Evolutionary conservation across 2,888 invertebrate genomes (phyloP).

Genomic region (Pocota personata): DNA sequence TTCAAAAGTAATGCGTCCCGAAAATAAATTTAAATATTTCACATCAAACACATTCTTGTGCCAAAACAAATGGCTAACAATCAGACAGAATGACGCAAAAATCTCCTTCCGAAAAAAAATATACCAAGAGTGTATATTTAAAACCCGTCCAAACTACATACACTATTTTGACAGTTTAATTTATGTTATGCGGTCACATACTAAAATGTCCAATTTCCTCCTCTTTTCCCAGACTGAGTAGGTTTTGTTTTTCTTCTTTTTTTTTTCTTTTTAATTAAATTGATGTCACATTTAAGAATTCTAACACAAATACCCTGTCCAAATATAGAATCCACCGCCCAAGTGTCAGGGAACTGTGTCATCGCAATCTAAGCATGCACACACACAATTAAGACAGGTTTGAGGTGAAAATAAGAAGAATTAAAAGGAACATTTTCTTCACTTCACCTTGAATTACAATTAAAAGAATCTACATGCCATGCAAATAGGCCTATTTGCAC

Average conservation of each 20-base stretch:
- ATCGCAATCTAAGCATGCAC: constrained; percentile 17
- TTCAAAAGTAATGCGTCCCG: background rate
- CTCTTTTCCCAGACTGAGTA: background rate
- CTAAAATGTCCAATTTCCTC: constrained; percentile 34
- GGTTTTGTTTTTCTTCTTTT: background rate
- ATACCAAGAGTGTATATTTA: constrained; percentile 19
- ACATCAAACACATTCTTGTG: constrained; percentile 56
- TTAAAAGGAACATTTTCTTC: constrained; percentile 36
- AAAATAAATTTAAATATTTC: constrained; percentile 20
- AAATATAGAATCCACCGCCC: constrained; percentile 28
- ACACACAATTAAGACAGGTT: constrained; percentile 44
- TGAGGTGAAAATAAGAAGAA: constrained; percentile 26
- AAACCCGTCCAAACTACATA: constrained; percentile 19
- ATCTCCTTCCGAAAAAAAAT: constrained; percentile 13
- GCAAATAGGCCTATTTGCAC: constrained; percentile 72
- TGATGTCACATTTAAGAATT: background rate
- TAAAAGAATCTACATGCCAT: constrained; percentile 60
- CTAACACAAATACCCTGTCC: constrained; percentile 19
- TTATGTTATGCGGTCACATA: constrained; percentile 35
- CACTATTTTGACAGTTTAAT: constrained; percentile 56
- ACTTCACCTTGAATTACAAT: constrained; percentile 73
- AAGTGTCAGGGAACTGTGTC: constrained; percentile 65
- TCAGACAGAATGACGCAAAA: constrained; percentile 32
- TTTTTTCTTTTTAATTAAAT: constrained; percentile 20
- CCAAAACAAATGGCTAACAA: constrained; percentile 44